Percentiles rank a stretch among this genome's conserved stretches.
These are phyloP conservation scores for Aplysia californica DNA, from an alignment of 1,140 invertebrate species.

Conservation along the genomic window DNA sequence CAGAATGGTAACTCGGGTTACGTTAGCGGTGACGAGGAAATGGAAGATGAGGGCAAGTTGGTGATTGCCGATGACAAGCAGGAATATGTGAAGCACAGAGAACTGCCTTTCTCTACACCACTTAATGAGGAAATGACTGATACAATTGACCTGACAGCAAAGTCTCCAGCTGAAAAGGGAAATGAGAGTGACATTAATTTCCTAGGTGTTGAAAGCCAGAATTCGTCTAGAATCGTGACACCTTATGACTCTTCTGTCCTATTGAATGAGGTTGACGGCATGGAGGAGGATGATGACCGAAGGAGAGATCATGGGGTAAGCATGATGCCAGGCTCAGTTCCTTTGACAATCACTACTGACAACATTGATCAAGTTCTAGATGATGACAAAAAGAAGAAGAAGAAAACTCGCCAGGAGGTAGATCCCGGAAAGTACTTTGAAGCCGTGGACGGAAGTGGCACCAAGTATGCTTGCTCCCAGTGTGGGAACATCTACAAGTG, in stretches of 20 bases:
- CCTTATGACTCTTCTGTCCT: not conserved
- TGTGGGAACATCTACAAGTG: conserved; percentile 68
- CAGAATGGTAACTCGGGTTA: not conserved
- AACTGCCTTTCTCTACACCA: conserved; percentile 53
- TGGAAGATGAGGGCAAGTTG: conserved; percentile 31
- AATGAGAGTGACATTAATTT: not conserved
- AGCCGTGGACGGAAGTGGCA: conserved; percentile 56
- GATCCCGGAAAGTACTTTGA: conserved; percentile 66
- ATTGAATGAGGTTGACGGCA: conserved; percentile 30
- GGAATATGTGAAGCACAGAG: conserved; percentile 48
- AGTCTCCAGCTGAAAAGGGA: not conserved
- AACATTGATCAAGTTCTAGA: conserved; percentile 16
- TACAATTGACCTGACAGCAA: conserved; percentile 45
- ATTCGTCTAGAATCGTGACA: not conserved
- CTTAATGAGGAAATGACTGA: conserved; percentile 50
- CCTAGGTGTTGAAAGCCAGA: not conserved
- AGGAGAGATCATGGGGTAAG: not conserved
- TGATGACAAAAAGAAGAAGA: conserved; percentile 49
- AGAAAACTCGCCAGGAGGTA: conserved; percentile 62
- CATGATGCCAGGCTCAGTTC: not conserved
- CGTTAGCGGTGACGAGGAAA: conserved; percentile 27
- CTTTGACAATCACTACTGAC: conserved; percentile 11
- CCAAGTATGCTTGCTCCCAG: conserved; percentile 67
- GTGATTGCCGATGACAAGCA: conserved; percentile 40
- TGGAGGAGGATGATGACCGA: conserved; percentile 44